Conservation (phyloP, 2,888 invertebrate species). For the Drosophila quinaria region DNA sequence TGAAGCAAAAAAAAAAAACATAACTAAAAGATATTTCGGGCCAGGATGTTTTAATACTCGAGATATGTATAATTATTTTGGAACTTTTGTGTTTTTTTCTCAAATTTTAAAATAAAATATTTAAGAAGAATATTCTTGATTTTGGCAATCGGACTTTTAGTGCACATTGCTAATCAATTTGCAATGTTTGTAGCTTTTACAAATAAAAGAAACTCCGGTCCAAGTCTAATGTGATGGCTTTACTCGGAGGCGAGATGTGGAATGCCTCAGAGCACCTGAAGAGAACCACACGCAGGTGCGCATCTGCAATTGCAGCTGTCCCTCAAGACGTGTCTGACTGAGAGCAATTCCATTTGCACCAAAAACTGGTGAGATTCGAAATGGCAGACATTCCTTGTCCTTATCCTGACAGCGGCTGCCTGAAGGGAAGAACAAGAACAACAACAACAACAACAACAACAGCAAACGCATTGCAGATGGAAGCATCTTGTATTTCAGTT, state of each 20-base stretch:
- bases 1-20: no score
- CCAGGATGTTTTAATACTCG: no score
- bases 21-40: no score
- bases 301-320: slow-evolving; percentile 26
- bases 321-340: slow-evolving; percentile 33
- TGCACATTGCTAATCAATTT: slow-evolving; percentile 22
- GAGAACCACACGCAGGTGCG: slow-evolving; percentile 40
- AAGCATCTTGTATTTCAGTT: slow-evolving; percentile 17
- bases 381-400: neutral
- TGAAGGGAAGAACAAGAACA: slow-evolving; percentile 1
- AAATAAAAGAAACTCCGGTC: neutral
- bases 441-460: neutral
- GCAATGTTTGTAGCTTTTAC: slow-evolving; percentile 14
- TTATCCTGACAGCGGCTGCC: slow-evolving; percentile 18
- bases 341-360: slow-evolving; percentile 64
- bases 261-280: slow-evolving; percentile 18
- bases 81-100: no score
- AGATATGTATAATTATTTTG: no score
- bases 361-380: slow-evolving; percentile 4
- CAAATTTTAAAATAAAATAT: no score
- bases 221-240: neutral
- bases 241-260: neutral
- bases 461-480: slow-evolving; percentile 13
- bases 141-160: no score
- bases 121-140: no score